These are phyloP conservation scores for Anastatus disparis DNA, from an alignment of 1,140 invertebrate species.

Conservation along the genomic window DNA sequence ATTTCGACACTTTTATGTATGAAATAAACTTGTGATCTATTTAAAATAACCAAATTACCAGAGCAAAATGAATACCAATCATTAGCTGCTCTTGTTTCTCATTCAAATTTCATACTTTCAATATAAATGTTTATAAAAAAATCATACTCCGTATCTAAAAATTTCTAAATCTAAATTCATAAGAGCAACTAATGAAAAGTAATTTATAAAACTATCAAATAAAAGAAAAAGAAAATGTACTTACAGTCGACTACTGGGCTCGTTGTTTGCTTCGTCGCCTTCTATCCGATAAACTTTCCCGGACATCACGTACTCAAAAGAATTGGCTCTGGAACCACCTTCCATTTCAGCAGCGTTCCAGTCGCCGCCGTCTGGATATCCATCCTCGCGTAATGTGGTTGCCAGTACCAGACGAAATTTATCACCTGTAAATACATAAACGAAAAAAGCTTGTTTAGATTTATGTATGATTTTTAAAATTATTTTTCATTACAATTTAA, in stretches of 20 bases:
- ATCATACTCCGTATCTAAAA: too few species aligned
- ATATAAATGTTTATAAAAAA: neutral
- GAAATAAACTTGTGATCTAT: neutral
- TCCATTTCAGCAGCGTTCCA: constrained; percentile 87
- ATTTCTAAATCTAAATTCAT: neutral
- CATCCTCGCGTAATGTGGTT: constrained; percentile 94
- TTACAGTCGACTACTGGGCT: constrained; percentile 86
- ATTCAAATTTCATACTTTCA: too few species aligned
- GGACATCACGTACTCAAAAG: constrained; percentile 99
- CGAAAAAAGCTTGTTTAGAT: too few species aligned
- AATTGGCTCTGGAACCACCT: constrained; percentile 88
- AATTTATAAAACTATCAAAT: neutral
- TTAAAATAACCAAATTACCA: neutral
- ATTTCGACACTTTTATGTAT: neutral
- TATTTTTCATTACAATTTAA: too few species aligned
- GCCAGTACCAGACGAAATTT: constrained; percentile 95
- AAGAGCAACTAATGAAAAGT: neutral
- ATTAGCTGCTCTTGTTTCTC: constrained; percentile 7
- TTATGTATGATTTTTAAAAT: too few species aligned
- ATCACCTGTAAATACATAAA: constrained; percentile 71
- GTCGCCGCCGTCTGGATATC: constrained; percentile 93
- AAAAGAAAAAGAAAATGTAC: constrained; percentile 58
- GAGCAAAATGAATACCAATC: too few species aligned
- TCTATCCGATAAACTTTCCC: constrained; percentile 99
- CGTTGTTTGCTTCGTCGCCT: constrained; percentile 92